Base-by-base conservation (phyloP, 2,888 invertebrate genomes). In the Drosophila yooni region DNA sequence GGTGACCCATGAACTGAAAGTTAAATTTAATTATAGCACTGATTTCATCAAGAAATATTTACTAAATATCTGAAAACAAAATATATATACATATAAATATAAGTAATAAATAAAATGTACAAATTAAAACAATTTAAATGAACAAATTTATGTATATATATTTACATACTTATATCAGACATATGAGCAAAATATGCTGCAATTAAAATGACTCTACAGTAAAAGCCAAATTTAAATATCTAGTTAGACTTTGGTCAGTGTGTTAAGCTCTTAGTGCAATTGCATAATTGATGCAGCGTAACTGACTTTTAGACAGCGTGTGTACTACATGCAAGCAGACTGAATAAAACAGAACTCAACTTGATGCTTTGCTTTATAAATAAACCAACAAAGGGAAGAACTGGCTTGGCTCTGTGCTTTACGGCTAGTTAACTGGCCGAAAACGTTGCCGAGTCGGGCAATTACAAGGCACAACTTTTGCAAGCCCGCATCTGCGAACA, bases 391-490 rank as follows among this genome's bases (percentile, higher is more conserved):
- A 72, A 46, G 52, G 62, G 25, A 58, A 52, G 43, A 54, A 33
- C 61, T 51, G 51, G 40, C 51, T 25, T 33, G 11, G 7, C 56
- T 38, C 21, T 34, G 36, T 52, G 51, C 75, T 62, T 50, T 40
- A 38, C 50, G 40, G 38, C 61, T 40, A 58, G 46, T 69, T 61
- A 79, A 70, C 59, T 59, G 74, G 52, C 54, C 54, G 58, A 65
- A 66, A 69, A 64, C 66, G 60, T 72, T 72, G 54, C 38, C 36
- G 72, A 63, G 62, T 66, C 43, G 59, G 66, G 58, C 76, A 79
- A 80, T 76, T 76, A 64, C 73, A 76, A 68, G 61, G 74, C 69
- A 64, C 64, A 79, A 79, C 79, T 81, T 77, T 74, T 57, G 38
- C 63, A 38, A 43, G 53, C 68, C 69, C 74, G 73, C 73, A 73